Evolutionary conservation across 2,797 vertebrate species (phyloP).

Genomic region (Acanthornis magna): DNA sequence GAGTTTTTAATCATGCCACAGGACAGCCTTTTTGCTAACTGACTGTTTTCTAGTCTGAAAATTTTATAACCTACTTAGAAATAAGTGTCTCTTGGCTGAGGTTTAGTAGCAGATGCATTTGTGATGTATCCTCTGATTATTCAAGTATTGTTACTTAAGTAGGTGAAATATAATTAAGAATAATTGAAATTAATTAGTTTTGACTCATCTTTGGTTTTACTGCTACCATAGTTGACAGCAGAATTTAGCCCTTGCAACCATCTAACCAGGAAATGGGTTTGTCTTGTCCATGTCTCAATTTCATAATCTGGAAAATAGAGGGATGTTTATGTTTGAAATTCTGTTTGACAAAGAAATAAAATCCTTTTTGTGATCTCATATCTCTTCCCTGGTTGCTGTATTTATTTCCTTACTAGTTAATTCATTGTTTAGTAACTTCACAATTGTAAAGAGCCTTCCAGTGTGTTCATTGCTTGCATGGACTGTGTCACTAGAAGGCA

Average conservation of each 20-base stretch:
- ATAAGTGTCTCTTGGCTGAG: background rate
- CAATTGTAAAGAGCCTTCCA: background rate
- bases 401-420: background rate
- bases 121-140: background rate
- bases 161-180: background rate
- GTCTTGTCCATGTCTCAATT: background rate
- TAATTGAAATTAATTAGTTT: background rate
- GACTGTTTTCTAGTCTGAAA: background rate
- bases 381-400: background rate
- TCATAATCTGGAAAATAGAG: background rate
- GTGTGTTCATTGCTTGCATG: background rate
- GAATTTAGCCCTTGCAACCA: background rate
- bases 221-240: background rate
- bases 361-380: background rate
- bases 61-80: slow-evolving; percentile 14
- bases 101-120: background rate
- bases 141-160: background rate
- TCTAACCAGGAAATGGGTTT: background rate
- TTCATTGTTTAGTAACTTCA: background rate
- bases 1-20: background rate
- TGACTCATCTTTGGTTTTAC: background rate
- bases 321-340: background rate
- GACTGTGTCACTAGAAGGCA: background rate
- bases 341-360: background rate
- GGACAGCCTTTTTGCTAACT: background rate